A percentile compares a stretch with the other conserved stretches of the same genome.
phyloP scores from a whole-genome alignment of 2,888 invertebrate species.

The Leptinotarsa juncta region DNA sequence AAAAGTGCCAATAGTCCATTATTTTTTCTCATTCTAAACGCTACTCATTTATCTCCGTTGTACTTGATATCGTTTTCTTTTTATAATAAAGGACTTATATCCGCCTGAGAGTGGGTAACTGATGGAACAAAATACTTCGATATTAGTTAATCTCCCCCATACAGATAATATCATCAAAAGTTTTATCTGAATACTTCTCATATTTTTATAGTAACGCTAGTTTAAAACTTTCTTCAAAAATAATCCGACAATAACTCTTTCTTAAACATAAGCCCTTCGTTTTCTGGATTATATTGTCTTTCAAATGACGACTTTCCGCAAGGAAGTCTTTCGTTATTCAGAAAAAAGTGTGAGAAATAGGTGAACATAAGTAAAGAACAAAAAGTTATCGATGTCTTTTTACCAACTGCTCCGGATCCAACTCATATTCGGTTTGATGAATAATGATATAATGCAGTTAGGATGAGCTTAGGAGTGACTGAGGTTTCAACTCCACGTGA shows the following conservation, averaged over 20 bases:
- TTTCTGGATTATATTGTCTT: background rate
- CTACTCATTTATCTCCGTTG: no score
- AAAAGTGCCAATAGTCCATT: no score
- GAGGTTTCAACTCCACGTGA: background rate
- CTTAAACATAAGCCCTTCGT: background rate
- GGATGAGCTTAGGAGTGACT: background rate
- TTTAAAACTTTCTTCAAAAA: background rate
- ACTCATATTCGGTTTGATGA: slow-evolving; percentile 3
- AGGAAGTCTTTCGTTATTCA: background rate
- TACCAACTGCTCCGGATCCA: background rate
- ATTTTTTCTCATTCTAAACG: no score
- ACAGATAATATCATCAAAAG: no score
- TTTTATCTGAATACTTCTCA: no score
- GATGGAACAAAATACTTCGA: no score
- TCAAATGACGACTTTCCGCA: background rate
- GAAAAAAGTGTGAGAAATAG: background rate
- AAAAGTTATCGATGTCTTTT: background rate
- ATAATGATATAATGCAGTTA: background rate
- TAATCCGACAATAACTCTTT: background rate
- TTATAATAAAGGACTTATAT: no score
- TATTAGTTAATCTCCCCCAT: no score
- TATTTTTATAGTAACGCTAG: no score
- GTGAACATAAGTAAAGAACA: background rate
- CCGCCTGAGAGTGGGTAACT: no score
- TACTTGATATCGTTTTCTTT: no score